phyloP scores from a whole-genome alignment of 2,888 invertebrate species.

The Corbicula japonica region DNA sequence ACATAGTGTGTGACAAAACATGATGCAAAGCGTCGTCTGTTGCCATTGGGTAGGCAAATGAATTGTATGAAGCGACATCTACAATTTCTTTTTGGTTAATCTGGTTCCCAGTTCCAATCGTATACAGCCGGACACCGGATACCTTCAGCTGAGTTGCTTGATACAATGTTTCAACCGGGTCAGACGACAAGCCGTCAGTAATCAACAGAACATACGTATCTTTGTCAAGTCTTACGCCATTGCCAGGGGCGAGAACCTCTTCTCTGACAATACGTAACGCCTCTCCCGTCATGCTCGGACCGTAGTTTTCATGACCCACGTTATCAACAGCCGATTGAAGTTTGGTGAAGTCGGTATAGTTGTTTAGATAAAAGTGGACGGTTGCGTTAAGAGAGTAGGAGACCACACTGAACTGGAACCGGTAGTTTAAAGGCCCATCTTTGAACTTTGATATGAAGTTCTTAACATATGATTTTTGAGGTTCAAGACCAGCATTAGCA shows the following conservation, averaged over 20 bases:
- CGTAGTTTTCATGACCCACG: neutral
- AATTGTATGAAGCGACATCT: constrained; percentile 6
- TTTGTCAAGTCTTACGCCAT: neutral
- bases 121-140: neutral
- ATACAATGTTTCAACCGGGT: neutral
- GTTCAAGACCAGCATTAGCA: neutral
- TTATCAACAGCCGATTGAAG: constrained; percentile 5
- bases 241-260: neutral
- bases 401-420: constrained; percentile 19
- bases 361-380: constrained; percentile 14
- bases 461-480: constrained; percentile 10
- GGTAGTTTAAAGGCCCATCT: constrained; percentile 13
- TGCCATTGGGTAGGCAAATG: neutral
- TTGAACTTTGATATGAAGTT: constrained; percentile 18
- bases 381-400: neutral
- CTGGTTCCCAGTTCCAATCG: neutral
- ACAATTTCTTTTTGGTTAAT: constrained; percentile 9
- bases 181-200: constrained; percentile 13
- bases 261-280: neutral
- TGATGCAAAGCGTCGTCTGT: constrained; percentile 11
- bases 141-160: constrained; percentile 3
- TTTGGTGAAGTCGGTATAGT: neutral
- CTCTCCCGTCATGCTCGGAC: neutral
- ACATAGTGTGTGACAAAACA: constrained; percentile 15
- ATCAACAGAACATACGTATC: constrained; percentile 3